Percentiles rank a stretch among this genome's conserved stretches.
Evolutionary conservation across 2,888 invertebrate genomes (phyloP).

Genomic region (Nemapogon koenigi): DNA sequence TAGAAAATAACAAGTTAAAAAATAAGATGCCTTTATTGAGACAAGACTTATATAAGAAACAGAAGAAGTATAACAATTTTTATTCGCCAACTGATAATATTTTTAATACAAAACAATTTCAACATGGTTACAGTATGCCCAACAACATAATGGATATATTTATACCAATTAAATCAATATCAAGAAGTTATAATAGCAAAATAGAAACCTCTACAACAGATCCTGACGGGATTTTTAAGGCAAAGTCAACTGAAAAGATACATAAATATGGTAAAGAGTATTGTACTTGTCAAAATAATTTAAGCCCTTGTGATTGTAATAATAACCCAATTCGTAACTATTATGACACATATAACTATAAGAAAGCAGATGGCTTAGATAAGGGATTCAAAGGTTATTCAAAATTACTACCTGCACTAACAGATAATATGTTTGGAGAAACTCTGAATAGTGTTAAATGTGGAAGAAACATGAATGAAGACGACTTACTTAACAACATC

Average conservation of each 20-base stretch:
- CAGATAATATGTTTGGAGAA: too few species aligned
- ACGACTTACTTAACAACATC: constrained; percentile 26
- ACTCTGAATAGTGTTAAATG: too few species aligned
- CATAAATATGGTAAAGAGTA: too few species aligned
- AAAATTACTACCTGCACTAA: too few species aligned
- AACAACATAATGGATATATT: constrained; percentile 27
- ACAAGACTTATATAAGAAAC: constrained; percentile 30
- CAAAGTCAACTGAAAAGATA: constrained; percentile 14
- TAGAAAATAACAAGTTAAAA: constrained; percentile 39
- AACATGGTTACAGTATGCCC: neutral
- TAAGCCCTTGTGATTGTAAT: too few species aligned
- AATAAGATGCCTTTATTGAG: constrained; percentile 41
- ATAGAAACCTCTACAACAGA: constrained; percentile 18
- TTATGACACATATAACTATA: too few species aligned
- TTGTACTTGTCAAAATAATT: too few species aligned
- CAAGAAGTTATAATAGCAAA: constrained; percentile 20
- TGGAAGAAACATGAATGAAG: too few species aligned
- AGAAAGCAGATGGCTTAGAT: too few species aligned
- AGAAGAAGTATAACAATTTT: neutral
- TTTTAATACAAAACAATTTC: neutral
- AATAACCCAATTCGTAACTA: too few species aligned
- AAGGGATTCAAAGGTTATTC: too few species aligned
- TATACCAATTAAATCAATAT: constrained; percentile 27
- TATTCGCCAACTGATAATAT: neutral
- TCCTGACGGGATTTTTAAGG: too few species aligned